Base-by-base conservation (phyloP, 2,888 invertebrate genomes). In the Boloria selene region DNA sequence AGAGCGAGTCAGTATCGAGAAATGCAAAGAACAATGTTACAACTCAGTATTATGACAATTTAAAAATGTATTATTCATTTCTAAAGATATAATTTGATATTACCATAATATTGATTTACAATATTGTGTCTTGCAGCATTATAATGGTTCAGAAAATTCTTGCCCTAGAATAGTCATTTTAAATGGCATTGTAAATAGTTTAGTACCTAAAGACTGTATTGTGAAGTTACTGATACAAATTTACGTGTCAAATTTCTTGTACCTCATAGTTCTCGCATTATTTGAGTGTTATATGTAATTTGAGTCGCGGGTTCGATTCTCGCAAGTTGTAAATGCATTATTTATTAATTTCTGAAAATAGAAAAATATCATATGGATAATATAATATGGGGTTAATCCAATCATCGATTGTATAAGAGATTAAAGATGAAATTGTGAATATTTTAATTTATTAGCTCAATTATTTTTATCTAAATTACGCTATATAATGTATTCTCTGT, bases 201-300 rank as follows among this genome's bases (percentile, higher is more conserved):
- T 90, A 90, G 88, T 80, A 84, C 87, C 85, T 88, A 89, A 90
- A 90, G 91, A 90, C 91, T 90, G 90, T 90, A 87, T 85, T 83
- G 82, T 59, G 69, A 70, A 68, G 53, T 67, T 68, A 66, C 53
- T 70, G 61, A 67, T 63, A 69, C 56, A 65, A 64, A 45, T 68
- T 62, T 54, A 66, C 63, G 70, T 73, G 69, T 70, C 69, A 68
- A 72, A 72, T 69, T 64, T 68, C 70, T 66, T 65, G 60, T 73
- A 70, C 60, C 68, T 69, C 58, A 55, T 63, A 51, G 44, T 60
- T 63, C 44, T 56, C 18, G 44, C 49, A 61, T 58, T 13, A 58
- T 63, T 58, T 51, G 38, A 56, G 16, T 50, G 50, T 51, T 58
- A 26, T 45, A 42, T 63, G 50, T 22, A 59, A 60, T 45, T 45